These are phyloP conservation scores for Syritta pipiens DNA, from an alignment of 2,888 invertebrate genomes.

Conservation along the genomic window DNA sequence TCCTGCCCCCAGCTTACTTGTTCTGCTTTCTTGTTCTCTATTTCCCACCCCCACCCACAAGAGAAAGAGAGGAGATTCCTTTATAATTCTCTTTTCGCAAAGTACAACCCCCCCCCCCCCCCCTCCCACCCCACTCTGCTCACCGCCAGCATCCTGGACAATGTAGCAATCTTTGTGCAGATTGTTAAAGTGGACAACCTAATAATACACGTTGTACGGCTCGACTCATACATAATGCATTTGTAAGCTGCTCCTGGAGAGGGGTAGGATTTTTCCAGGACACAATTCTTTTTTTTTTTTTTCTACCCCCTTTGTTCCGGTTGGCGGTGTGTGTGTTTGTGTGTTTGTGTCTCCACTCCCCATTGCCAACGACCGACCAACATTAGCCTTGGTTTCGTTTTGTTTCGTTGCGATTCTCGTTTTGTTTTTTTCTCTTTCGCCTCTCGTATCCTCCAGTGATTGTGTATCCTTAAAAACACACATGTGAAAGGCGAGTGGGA, in stretches of 20 bases:
- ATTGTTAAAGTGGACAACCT: conserved; percentile 70
- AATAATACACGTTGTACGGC: conserved; percentile 69
- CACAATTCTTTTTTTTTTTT: conserved; percentile 38
- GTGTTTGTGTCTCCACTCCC: no score
- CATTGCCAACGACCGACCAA: conserved; percentile 59
- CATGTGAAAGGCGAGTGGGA: background rate
- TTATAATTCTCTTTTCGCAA: conserved; percentile 68
- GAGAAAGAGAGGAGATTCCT: no score
- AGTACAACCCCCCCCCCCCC: conserved; percentile 30
- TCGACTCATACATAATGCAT: conserved; percentile 69
- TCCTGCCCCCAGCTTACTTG: conserved; percentile 42
- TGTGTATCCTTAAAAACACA: conserved; percentile 55
- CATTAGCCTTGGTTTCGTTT: conserved; percentile 68
- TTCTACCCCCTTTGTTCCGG: conserved; percentile 45
- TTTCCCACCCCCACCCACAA: no score
- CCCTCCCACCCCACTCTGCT: background rate
- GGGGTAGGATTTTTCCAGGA: conserved; percentile 49
- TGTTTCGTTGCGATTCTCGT: conserved; percentile 22
- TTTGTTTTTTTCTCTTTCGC: conserved; percentile 24
- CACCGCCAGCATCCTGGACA: conserved; percentile 49
- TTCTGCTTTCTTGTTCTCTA: conserved; percentile 55
- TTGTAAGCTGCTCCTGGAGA: conserved; percentile 61
- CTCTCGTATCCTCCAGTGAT: conserved; percentile 59
- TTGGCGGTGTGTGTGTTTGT: conserved; percentile 18
- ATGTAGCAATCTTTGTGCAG: conserved; percentile 66